Evolutionary conservation across 2,113 vertebrate genomes (phyloP), one percentile per base, ranked within the genome.

Genomic region (Sturnira hondurensis): DNA sequence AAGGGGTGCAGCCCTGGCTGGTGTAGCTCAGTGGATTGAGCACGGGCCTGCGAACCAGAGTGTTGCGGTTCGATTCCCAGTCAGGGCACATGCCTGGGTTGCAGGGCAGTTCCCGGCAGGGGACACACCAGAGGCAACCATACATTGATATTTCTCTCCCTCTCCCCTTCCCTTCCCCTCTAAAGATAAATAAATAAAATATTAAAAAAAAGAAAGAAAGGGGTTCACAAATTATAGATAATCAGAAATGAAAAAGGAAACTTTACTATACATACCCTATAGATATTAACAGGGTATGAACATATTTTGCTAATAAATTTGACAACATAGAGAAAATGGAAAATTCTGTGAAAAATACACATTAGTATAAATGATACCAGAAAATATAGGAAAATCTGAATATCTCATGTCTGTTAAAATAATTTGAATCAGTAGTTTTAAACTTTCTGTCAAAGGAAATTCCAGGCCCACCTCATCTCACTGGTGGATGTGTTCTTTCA

Each of bases 361-460:
- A 47, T 68, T 88, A 31, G n/a, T 41, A 82, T 76, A 91, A 86
- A 24, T 91, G 43, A 47, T 26, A 82, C 31, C 19, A 67, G 45
- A 86, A 86, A 76, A 58, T 68, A 87, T 14, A 86, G 56, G 36
- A 91, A 91, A 94, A 83, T 31, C 45, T 54, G 43, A 91, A 82
- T 63, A 54, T 68, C 19, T 28, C 68, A 15, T 73, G 13, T 90
- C 68, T 41, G 9, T 74, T 86, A 74, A 74, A 52, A 58, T 74
- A 86, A 45, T 74, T 96, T 94, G 38, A 65, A 92, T 88, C 54
- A 77, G 43, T 91, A 77, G 45, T 88, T 71, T 83, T 65, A 78
- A 89, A 41, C 20, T 73, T 84, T 22, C 20, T 5, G 26, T 24
- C 54, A 92, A 88, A 88, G 70, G 54, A 91, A 71, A 56, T 88